phyloP scores from a whole-genome alignment of 1,140 invertebrate genomes.

The Panonychus citri region DNA sequence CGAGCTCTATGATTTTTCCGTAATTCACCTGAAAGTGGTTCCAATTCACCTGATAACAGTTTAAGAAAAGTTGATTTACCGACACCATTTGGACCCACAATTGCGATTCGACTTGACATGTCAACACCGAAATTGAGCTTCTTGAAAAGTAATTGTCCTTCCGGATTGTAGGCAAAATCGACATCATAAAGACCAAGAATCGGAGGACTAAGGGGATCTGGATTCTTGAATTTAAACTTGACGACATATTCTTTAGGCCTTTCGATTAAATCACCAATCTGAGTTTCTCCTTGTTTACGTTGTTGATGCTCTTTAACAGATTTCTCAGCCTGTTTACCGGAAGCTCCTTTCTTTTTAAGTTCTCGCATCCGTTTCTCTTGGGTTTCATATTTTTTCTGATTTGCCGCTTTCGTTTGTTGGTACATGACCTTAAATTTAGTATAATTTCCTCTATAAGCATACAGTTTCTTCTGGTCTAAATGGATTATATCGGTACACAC shows the following conservation, averaged over 20 bases:
- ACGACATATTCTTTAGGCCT: slow-evolving; percentile 35
- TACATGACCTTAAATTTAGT: slow-evolving; percentile 93
- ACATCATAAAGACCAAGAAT: slow-evolving; percentile 59
- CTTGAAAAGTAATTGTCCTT: slow-evolving; percentile 10
- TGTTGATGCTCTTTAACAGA: slow-evolving; percentile 45
- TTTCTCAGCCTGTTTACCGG: slow-evolving; percentile 58
- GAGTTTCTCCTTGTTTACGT: slow-evolving; percentile 77
- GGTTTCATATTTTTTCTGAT: slow-evolving; percentile 92
- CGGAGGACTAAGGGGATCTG: slow-evolving; percentile 75
- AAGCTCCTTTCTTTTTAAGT: slow-evolving; percentile 78
- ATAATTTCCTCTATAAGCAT: slow-evolving; percentile 96
- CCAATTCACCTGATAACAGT: slow-evolving; percentile 11
- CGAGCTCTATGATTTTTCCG: slow-evolving; percentile 12
- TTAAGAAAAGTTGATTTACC: slow-evolving; percentile 17
- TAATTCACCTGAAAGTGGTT: slow-evolving; percentile 7
- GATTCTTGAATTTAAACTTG: slow-evolving; percentile 89
- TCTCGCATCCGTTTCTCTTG: slow-evolving; percentile 87
- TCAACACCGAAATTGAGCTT: slow-evolving; percentile 13
- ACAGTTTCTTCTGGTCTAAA: slow-evolving; percentile 75
- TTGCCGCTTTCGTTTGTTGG: slow-evolving; percentile 78
- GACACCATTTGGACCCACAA: slow-evolving; percentile 16
- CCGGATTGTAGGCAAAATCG: slow-evolving; percentile 6
- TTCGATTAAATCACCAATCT: slow-evolving; percentile 34
- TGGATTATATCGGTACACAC: slow-evolving; percentile 98
- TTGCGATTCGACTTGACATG: slow-evolving; percentile 10